phyloP scores from a whole-genome alignment of 2,888 invertebrate genomes.

The Phlogophora meticulosa region DNA sequence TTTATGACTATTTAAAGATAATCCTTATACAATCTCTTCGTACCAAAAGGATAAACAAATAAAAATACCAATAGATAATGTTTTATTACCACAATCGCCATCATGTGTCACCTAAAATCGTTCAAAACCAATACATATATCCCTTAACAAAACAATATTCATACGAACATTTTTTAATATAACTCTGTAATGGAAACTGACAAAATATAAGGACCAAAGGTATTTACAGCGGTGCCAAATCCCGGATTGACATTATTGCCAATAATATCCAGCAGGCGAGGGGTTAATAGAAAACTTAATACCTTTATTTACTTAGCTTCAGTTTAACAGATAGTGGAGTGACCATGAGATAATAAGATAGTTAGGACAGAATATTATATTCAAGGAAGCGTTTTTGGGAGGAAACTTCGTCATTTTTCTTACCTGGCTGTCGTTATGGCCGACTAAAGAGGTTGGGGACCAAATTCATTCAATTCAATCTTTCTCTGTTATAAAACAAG shows the following conservation, averaged over 20 bases:
- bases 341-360: slow-evolving; percentile 40
- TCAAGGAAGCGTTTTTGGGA: background rate
- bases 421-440: too few species aligned
- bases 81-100: background rate
- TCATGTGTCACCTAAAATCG: slow-evolving; percentile 9
- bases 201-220: slow-evolving; percentile 47
- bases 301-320: slow-evolving; percentile 73
- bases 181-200: slow-evolving; percentile 54
- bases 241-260: slow-evolving; percentile 71
- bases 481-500: too few species aligned
- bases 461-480: too few species aligned
- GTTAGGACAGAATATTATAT: background rate
- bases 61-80: background rate
- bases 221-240: slow-evolving; percentile 61
- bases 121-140: background rate
- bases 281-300: slow-evolving; percentile 79
- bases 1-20: too few species aligned
- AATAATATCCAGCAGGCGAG: slow-evolving; percentile 65
- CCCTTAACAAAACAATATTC: slow-evolving; percentile 29
- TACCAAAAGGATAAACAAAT: background rate
- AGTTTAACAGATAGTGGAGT: slow-evolving; percentile 65
- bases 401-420: too few species aligned
- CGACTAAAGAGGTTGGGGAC: too few species aligned
- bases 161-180: slow-evolving; percentile 13
- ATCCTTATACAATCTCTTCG: background rate